Evolutionary conservation across 2,113 vertebrate genomes (phyloP), one percentile per base, ranked within the genome.

Genomic region (Bungarus multicinctus): DNA sequence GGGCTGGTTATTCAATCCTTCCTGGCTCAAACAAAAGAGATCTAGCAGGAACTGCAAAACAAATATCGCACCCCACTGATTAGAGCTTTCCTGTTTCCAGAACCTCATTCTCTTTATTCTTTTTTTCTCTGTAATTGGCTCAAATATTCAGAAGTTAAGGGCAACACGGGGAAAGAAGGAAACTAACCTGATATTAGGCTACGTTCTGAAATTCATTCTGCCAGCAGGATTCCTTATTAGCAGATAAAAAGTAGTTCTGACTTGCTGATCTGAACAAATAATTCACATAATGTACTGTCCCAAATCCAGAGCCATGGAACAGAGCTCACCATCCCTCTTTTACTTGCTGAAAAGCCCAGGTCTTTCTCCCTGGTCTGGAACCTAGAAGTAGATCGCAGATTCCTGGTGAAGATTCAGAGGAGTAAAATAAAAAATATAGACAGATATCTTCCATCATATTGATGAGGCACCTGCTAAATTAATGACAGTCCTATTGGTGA

Each of bases 81-180:
- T 43, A 39, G 10, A 23, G 9, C 22, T 88, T 69, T 88, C n/a
- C 55, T 45, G 34, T 52, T 50, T 53, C 58, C 22, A 22, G n/a
- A 22, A 34, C 53, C 34, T 58, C 27, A 16, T 3, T 9, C 34
- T 43, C 90, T 14, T 30, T 45, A 18, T 27, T 91, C 90, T 91
- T 91, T 47, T 39, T 18, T 92, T 88, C 53, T 60, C 4, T 25
- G 30, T 88, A 92, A 87, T 88, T 92, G 86, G n/a, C 57, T 94
- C 89, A 94, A 95, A 94, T 58, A 90, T 93, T 95, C 93, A 93
- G 87, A 89, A 85, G 93, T 27, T n/a, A 39, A 18, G 91, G 81
- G 92, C 50, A 94, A 95, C 94, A 95, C 54, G 54, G 96, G 91
- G 25, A 11, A 87, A 89, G 92, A 95, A 93, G 53, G 86, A 91